phyloP scores from a whole-genome alignment of 2,888 invertebrate genomes.

The Euplexia lucipara region DNA sequence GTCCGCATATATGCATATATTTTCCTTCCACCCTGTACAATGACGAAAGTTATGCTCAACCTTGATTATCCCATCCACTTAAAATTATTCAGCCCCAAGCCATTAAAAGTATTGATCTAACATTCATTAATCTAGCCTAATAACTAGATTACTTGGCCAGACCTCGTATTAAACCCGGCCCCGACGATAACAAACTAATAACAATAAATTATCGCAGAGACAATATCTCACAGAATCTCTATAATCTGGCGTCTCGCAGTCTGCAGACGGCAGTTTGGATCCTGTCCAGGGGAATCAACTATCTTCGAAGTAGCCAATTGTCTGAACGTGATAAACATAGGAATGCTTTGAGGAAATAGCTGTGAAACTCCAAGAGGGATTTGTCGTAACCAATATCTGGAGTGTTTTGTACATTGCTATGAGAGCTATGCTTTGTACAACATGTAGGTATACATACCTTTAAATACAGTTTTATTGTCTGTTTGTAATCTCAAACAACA shows the following conservation, averaged over 20 bases:
- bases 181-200: slow-evolving; percentile 45
- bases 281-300: slow-evolving; percentile 59
- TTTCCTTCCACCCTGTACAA: too few species aligned
- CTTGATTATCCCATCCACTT: too few species aligned
- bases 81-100: too few species aligned
- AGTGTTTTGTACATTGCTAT: background rate
- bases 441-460: too few species aligned
- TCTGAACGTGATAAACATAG: slow-evolving; percentile 36
- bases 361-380: slow-evolving; percentile 16
- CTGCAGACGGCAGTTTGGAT: slow-evolving; percentile 61
- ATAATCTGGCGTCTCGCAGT: slow-evolving; percentile 59
- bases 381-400: slow-evolving; percentile 3
- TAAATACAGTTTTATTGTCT: too few species aligned
- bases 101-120: background rate
- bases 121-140: background rate
- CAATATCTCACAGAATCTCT: slow-evolving; percentile 31
- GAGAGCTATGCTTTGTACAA: too few species aligned
- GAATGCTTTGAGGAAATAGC: slow-evolving; percentile 26
- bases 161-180: slow-evolving; percentile 1
- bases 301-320: slow-evolving; percentile 31
- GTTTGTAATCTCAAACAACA: too few species aligned
- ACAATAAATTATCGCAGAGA: slow-evolving; percentile 36
- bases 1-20: too few species aligned
- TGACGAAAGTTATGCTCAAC: too few species aligned
- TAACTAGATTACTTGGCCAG: slow-evolving; percentile 6